phyloP scores from a whole-genome alignment of 2,888 invertebrate genomes.

The Drosophila hamatofila region DNA sequence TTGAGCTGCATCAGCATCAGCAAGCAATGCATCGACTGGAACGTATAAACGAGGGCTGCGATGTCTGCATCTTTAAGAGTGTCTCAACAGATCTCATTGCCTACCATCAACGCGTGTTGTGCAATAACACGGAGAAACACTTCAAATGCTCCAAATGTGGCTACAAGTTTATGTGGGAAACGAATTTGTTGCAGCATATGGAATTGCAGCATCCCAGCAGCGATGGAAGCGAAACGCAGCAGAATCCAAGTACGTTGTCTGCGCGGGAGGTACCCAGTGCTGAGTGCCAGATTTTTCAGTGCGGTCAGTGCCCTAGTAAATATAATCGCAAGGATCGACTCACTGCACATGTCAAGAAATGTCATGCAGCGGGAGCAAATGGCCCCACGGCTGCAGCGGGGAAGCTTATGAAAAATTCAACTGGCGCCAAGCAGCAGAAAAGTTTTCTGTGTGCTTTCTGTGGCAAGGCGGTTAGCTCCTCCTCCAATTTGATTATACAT shows the following conservation, averaged over 20 bases:
- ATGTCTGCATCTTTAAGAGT: constrained; percentile 87
- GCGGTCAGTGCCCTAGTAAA: constrained; percentile 80
- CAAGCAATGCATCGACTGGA: constrained; percentile 84
- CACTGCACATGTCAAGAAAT: constrained; percentile 80
- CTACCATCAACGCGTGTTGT: constrained; percentile 86
- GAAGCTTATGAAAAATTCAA: background rate
- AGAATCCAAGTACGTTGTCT: background rate
- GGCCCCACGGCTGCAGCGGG: background rate
- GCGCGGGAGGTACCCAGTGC: background rate
- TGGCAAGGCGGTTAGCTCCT: constrained; percentile 87
- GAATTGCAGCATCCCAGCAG: constrained; percentile 61
- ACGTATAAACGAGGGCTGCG: constrained; percentile 86
- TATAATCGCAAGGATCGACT: constrained; percentile 84
- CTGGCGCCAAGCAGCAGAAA: constrained; percentile 76
- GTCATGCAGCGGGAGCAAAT: constrained; percentile 50
- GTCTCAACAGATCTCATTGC: constrained; percentile 86
- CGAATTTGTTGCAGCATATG: constrained; percentile 80
- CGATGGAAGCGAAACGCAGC: constrained; percentile 19
- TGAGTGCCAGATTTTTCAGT: constrained; percentile 74
- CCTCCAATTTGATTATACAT: constrained; percentile 88
- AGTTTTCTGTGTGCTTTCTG: constrained; percentile 87
- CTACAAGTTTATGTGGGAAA: constrained; percentile 84
- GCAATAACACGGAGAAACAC: constrained; percentile 78
- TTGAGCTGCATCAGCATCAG: constrained; percentile 82
- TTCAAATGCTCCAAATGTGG: constrained; percentile 79